phyloP scores from a whole-genome alignment of 2,797 vertebrate species.

The Choloepus didactylus region DNA sequence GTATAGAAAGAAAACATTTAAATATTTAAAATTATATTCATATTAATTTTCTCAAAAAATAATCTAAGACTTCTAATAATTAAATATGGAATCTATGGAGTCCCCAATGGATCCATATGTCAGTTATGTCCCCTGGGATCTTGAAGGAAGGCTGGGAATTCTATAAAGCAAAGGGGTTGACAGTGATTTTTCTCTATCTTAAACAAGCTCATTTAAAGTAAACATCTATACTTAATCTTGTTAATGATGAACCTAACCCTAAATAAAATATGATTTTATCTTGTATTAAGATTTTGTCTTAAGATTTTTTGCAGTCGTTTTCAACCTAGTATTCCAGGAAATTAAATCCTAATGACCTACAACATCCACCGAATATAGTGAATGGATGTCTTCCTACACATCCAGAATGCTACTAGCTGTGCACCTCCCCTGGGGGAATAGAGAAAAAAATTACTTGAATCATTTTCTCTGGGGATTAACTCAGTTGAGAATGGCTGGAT shows the following conservation, averaged over 20 bases:
- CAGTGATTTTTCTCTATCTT: not conserved
- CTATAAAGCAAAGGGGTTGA: not conserved
- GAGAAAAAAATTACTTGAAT: slow-evolving; percentile 49
- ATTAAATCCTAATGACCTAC: slow-evolving; percentile 49
- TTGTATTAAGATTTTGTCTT: not conserved
- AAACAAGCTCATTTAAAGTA: not conserved
- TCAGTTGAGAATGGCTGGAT: not conserved
- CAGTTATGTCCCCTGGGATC: not conserved
- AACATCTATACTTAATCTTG: not conserved
- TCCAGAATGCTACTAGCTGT: not conserved
- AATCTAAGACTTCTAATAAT: not conserved
- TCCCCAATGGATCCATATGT: not conserved
- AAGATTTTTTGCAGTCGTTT: not conserved
- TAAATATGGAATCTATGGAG: not conserved
- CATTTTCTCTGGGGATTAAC: not conserved
- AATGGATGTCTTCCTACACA: not conserved
- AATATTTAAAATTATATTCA: not conserved
- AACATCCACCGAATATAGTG: slow-evolving; percentile 11
- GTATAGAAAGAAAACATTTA: not conserved
- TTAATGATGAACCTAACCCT: not conserved
- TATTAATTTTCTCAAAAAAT: slow-evolving; percentile 1
- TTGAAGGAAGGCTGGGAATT: not conserved
- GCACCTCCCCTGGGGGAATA: not conserved
- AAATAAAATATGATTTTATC: not conserved
- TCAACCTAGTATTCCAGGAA: slow-evolving; percentile 41